Percentiles rank a stretch among this genome's conserved stretches.
Conservation (phyloP, 1,140 invertebrate species). For the Apolygus lucorum region DNA sequence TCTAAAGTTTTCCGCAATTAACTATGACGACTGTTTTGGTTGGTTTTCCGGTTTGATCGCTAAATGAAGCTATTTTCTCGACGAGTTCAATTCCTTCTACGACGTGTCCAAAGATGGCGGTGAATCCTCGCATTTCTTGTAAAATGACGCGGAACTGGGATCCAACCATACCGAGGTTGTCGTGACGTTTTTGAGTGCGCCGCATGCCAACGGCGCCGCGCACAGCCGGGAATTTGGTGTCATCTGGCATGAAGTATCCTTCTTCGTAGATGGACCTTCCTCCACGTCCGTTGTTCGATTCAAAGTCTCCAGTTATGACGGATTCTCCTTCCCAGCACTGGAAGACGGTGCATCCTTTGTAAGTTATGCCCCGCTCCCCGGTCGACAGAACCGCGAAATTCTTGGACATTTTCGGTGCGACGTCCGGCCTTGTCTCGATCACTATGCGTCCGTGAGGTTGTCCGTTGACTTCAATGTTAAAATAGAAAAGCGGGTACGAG, state of each 20-base stretch:
- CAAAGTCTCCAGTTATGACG: slow-evolving; percentile 51
- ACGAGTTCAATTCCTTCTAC: slow-evolving; percentile 70
- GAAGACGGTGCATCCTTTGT: slow-evolving; percentile 68
- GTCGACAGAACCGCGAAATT: slow-evolving; percentile 76
- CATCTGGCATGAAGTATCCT: slow-evolving; percentile 69
- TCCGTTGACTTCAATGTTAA: slow-evolving; percentile 67
- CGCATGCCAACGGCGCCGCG: slow-evolving; percentile 74
- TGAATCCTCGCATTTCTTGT: slow-evolving; percentile 71
- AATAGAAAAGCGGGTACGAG: slow-evolving; percentile 59
- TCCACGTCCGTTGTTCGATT: slow-evolving; percentile 69
- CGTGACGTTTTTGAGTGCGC: slow-evolving; percentile 67
- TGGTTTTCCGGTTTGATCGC: slow-evolving; percentile 66
- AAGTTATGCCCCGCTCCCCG: slow-evolving; percentile 67
- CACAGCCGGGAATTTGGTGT: slow-evolving; percentile 64
- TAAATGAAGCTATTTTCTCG: slow-evolving; percentile 66
- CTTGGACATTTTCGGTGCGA: slow-evolving; percentile 81
- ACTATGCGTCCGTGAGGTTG: slow-evolving; percentile 61
- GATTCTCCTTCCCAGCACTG: slow-evolving; percentile 75
- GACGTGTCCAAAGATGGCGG: slow-evolving; percentile 72
- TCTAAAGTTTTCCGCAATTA: slow-evolving; percentile 61
- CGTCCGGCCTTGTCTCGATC: slow-evolving; percentile 73
- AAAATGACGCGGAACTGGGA: slow-evolving; percentile 75
- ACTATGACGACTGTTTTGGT: slow-evolving; percentile 63
- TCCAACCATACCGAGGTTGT: slow-evolving; percentile 69
- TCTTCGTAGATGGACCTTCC: slow-evolving; percentile 68